These are phyloP conservation scores for Pseudochaenichthys georgianus DNA, from an alignment of 2,797 vertebrate genomes.

Conservation along the genomic window DNA sequence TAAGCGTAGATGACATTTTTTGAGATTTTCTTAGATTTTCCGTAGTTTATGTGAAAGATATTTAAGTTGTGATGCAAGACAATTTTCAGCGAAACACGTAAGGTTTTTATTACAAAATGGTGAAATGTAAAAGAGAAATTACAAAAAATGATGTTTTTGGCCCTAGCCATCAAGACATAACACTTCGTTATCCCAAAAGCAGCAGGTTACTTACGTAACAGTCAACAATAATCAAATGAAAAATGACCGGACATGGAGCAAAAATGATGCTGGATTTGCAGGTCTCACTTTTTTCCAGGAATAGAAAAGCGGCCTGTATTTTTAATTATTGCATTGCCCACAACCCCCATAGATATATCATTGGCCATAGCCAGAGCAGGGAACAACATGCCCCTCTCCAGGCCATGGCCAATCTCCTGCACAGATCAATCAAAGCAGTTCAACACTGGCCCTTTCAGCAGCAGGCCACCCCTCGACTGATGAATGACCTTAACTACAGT, in stretches of 20 bases:
- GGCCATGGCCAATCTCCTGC: conserved; percentile 75
- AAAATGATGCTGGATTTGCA: conserved; percentile 22
- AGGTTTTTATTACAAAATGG: not conserved
- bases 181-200: not conserved
- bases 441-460: conserved; percentile 69
- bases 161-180: not conserved
- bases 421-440: conserved; percentile 76
- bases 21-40: conserved; percentile 2
- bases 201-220: conserved; percentile 31
- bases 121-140: not conserved
- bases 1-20: not conserved
- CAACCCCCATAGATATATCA: conserved; percentile 63
- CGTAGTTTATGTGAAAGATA: not conserved
- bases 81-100: not conserved
- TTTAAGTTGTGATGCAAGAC: not conserved
- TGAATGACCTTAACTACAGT: conserved; percentile 51
- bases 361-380: conserved; percentile 40
- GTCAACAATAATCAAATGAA: conserved; percentile 40
- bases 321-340: conserved; percentile 53
- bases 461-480: conserved; percentile 51
- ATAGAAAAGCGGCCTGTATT: conserved; percentile 49
- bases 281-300: conserved; percentile 50
- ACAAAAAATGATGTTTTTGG: conserved; percentile 1
- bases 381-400: conserved; percentile 49
- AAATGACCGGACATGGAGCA: conserved; percentile 28